Percentiles rank a stretch among this genome's conserved stretches.
phyloP scores from a whole-genome alignment of 2,888 invertebrate genomes.

The Meandrusa payeni region DNA sequence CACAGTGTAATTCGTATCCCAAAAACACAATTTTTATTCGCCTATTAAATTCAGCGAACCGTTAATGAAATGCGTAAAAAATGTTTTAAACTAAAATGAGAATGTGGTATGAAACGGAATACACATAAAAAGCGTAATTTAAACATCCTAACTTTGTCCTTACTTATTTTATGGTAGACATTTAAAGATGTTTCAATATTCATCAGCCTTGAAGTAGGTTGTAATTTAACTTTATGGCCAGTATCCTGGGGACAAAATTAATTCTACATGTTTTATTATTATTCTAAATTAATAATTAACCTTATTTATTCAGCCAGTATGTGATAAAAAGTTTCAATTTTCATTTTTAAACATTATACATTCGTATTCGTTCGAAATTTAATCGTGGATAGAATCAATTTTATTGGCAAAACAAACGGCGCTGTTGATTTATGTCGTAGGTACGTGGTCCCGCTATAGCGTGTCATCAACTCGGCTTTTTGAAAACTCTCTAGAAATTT shows the following conservation, averaged over 20 bases:
- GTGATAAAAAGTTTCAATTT: slow-evolving; percentile 1
- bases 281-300: slow-evolving; percentile 8
- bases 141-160: slow-evolving; percentile 1
- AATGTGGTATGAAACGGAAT: slow-evolving; percentile 2
- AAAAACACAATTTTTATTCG: slow-evolving; percentile 53
- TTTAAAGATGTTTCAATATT: slow-evolving; percentile 19
- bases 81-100: slow-evolving; percentile 10
- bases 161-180: slow-evolving; percentile 3
- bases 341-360: background rate
- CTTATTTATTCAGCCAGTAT: slow-evolving; percentile 5
- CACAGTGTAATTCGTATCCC: slow-evolving; percentile 55
- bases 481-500: slow-evolving; percentile 69
- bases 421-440: slow-evolving; percentile 68
- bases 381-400: slow-evolving; percentile 71
- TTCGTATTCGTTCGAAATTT: slow-evolving; percentile 34
- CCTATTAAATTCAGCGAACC: slow-evolving; percentile 45
- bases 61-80: slow-evolving; percentile 44
- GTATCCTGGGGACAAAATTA: background rate
- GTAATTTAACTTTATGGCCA: slow-evolving; percentile 13
- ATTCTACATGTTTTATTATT: background rate
- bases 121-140: background rate
- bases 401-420: slow-evolving; percentile 75
- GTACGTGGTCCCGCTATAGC: slow-evolving; percentile 68
- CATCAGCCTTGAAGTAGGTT: slow-evolving; percentile 1
- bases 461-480: slow-evolving; percentile 61